A percentile compares a stretch with the other conserved stretches of the same genome.
Conservation (phyloP, 1,140 invertebrate species). For the Arion vulgaris region DNA sequence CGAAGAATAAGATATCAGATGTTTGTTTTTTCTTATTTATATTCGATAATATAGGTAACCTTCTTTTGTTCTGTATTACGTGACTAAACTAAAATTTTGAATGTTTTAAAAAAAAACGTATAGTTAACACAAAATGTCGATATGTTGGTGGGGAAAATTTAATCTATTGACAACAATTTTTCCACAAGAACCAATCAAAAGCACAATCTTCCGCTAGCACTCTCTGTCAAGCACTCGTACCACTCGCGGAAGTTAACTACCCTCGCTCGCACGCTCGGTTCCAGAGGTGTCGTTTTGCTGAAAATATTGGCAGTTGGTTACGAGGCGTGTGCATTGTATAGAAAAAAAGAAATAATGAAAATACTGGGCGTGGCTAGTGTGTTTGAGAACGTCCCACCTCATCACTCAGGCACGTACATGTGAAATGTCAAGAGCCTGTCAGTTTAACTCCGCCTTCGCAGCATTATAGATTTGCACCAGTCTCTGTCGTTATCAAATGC, state of each 20-base stretch:
- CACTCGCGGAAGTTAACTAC: slow-evolving; percentile 3
- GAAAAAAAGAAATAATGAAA: not conserved
- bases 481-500: too few species aligned
- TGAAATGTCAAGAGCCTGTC: not conserved
- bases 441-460: not conserved
- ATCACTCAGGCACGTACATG: not conserved
- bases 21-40: too few species aligned
- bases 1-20: too few species aligned
- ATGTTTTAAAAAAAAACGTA: too few species aligned
- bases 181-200: slow-evolving; percentile 6
- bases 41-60: too few species aligned
- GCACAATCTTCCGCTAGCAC: slow-evolving; percentile 4
- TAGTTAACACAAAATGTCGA: too few species aligned
- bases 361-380: not conserved
- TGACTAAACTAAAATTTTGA: too few species aligned
- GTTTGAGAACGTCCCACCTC: not conserved
- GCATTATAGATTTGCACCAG: too few species aligned
- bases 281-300: not conserved
- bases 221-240: not conserved
- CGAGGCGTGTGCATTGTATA: not conserved
- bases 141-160: too few species aligned
- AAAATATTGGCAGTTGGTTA: not conserved
- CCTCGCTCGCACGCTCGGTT: slow-evolving; percentile 15
- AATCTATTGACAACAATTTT: not conserved
- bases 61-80: too few species aligned